Conservation (phyloP, 2,797 vertebrate species). For the Phylloscopus collybita region DNA sequence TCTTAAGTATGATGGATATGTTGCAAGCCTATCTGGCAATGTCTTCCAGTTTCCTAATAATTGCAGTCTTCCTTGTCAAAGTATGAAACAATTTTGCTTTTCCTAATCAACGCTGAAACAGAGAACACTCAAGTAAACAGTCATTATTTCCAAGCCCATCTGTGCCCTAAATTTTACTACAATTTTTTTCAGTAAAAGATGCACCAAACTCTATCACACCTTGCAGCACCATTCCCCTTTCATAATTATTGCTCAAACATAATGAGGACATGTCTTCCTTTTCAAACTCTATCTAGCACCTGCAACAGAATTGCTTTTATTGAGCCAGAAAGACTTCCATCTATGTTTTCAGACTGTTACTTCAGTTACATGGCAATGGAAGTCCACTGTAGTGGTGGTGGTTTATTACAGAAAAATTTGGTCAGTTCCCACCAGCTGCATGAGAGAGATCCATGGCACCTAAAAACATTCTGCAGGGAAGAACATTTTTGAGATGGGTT, state of each 20-base stretch:
- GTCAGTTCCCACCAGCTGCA: neutral
- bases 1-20: slow-evolving; percentile 26
- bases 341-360: neutral
- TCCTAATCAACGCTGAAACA: neutral
- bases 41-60: neutral
- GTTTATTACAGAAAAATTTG: neutral
- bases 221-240: neutral
- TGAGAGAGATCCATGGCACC: neutral
- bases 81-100: neutral
- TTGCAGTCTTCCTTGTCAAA: neutral
- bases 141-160: neutral
- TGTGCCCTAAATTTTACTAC: neutral
- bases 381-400: neutral
- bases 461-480: neutral
- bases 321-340: neutral
- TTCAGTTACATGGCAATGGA: neutral
- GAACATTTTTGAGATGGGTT: neutral
- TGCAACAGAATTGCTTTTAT: neutral
- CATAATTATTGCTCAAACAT: neutral
- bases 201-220: neutral
- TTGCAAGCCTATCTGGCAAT: neutral
- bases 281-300: neutral
- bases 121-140: neutral
- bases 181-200: neutral
- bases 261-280: neutral